Evolutionary conservation across 2,113 vertebrate genomes (phyloP).

Genomic region (Zonotrichia leucophrys): DNA sequence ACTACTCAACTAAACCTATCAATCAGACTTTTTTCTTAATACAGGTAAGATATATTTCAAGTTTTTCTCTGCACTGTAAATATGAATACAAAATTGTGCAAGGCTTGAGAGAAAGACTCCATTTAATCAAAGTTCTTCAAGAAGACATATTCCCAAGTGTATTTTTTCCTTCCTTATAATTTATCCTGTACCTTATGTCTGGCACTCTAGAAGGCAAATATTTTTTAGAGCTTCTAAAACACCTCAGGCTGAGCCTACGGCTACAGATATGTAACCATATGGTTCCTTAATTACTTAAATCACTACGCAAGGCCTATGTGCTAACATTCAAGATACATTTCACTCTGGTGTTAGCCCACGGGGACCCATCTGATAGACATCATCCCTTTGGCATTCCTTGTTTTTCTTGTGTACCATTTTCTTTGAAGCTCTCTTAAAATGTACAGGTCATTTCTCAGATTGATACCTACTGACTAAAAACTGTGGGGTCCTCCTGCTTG

Average conservation of each 20-base stretch:
- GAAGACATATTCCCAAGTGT: not conserved
- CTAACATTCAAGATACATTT: not conserved
- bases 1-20: not conserved
- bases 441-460: not conserved
- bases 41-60: not conserved
- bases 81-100: not conserved
- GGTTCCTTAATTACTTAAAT: slow-evolving; percentile 48
- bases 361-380: not conserved
- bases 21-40: not conserved
- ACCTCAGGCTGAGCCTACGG: slow-evolving; percentile 43
- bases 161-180: not conserved
- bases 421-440: not conserved
- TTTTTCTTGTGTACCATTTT: not conserved
- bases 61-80: not conserved
- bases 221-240: slow-evolving; percentile 47
- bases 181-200: slow-evolving; percentile 2
- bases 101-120: not conserved
- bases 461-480: not conserved
- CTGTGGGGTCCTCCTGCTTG: not conserved
- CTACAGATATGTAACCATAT: slow-evolving; percentile 40
- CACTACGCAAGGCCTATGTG: not conserved
- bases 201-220: slow-evolving; percentile 29
- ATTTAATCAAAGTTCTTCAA: not conserved
- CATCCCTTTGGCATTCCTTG: not conserved
- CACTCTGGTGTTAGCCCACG: not conserved